Base-by-base conservation (phyloP, 92 coral and sea anemone genomes). In the Palythoa grandis region DNA sequence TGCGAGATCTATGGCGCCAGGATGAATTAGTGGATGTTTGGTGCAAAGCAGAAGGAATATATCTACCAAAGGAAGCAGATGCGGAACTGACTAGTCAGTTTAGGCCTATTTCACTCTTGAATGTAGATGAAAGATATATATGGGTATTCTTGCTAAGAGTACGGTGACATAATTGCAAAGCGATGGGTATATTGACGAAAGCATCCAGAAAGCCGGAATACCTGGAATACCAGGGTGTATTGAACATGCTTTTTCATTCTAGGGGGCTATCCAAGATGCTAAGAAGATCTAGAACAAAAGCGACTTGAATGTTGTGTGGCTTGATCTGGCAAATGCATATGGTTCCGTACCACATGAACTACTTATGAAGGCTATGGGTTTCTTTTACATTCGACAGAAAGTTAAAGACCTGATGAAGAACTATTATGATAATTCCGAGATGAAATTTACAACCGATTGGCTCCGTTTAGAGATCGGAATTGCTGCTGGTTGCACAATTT, bases 401-500 rank as follows among this genome's bases (percentile, higher is more conserved):
- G 86, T 83, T 19, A 39, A 69, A 47, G 76, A 43, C 19, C 35
- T 83, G 47, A 48, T 83, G 77, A 20, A 24, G 77, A 72, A 39
- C 61, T 83, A 68, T 11, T 69, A 68, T 24, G 40, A 76, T 23
- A 76, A 43, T 20, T 76, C 47, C 24, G 15, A 53, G 56, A 40
- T 38, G 79, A 53, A 75, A 22, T 74, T 74, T 13, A 74, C 56
- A 9, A 74, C 79, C 11, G 79, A 74, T 57, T 66, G 63, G 76
- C 86, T 67, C 12, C 19, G 76, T 72, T 37, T 68, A 57, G 76
- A 82, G 35, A 72, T 48, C 5, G 86, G 76, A 66, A 82, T 82
- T 65, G 76, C 86, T 61, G 67, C 76, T 60, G 86, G 86, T 35
- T 82, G 76, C 47, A 67, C 86, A 24, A 66, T 82, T 48, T 68